Evolutionary conservation across 2,888 invertebrate species (phyloP).

Genomic region (Lamellibrachia satsuma): DNA sequence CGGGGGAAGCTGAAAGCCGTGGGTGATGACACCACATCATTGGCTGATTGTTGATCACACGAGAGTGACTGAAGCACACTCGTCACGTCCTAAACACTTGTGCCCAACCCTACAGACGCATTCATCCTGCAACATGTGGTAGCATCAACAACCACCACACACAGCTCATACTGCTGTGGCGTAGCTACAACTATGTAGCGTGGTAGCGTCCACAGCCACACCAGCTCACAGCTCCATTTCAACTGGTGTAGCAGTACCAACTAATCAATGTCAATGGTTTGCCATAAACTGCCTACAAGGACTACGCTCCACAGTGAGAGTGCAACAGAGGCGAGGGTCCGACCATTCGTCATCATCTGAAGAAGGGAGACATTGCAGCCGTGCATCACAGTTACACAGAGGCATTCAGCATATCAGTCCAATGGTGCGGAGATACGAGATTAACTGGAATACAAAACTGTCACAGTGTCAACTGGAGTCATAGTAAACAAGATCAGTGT

Average conservation of each 20-base stretch:
- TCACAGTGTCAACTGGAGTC: not conserved
- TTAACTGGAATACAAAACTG: not conserved
- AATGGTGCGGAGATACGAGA: not conserved
- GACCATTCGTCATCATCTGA: not conserved
- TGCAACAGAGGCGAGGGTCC: not conserved
- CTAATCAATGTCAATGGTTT: not conserved
- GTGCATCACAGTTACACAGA: not conserved
- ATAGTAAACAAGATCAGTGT: not conserved
- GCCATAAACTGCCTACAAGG: not conserved
- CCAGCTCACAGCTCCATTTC: too few relatives aligned
- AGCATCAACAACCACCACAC: not conserved
- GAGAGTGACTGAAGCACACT: not conserved
- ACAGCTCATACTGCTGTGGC: too few relatives aligned
- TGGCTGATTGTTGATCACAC: not conserved
- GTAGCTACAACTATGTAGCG: too few relatives aligned
- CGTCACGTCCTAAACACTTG: not conserved
- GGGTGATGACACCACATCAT: not conserved
- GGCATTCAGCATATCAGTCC: not conserved
- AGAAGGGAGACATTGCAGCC: not conserved
- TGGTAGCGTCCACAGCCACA: not conserved
- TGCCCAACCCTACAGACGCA: not conserved
- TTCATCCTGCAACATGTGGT: not conserved
- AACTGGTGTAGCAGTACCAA: not conserved
- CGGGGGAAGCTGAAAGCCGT: not conserved
- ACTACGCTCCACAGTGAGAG: not conserved